phyloP scores from a whole-genome alignment of 2,797 vertebrate species.

The Alfaro cultratus region DNA sequence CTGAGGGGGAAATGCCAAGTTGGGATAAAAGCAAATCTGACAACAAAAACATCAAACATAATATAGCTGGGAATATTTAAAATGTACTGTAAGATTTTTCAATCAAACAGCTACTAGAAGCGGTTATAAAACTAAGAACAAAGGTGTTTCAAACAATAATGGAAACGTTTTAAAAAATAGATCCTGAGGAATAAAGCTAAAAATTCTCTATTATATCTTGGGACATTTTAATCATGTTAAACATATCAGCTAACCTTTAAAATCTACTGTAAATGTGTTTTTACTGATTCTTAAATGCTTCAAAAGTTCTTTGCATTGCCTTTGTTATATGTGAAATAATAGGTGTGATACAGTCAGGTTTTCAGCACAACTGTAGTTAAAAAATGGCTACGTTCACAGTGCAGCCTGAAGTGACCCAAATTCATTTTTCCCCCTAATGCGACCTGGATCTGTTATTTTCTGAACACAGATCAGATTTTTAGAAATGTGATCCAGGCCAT shows the following conservation, averaged over 20 bases:
- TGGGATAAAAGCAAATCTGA: constrained; percentile 17
- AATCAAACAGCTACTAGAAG: neutral
- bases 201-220: neutral
- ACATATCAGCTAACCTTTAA: neutral
- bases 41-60: constrained; percentile 7
- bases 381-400: too few relatives aligned
- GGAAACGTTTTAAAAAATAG: neutral
- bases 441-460: too few relatives aligned
- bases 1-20: constrained; percentile 25
- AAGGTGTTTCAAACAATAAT: neutral
- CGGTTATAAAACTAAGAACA: neutral
- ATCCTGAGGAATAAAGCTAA: neutral
- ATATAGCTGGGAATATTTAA: neutral
- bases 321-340: neutral
- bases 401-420: too few relatives aligned
- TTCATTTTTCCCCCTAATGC: too few relatives aligned
- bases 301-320: neutral
- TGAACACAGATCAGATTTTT: too few relatives aligned
- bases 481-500: too few relatives aligned
- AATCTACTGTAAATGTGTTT: neutral
- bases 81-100: neutral
- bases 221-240: neutral
- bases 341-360: neutral
- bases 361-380: neutral
- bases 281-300: neutral